Evolutionary conservation across 2,888 invertebrate genomes (phyloP), one percentile per base, ranked within the genome.

Genomic region (Troilus luridus): DNA sequence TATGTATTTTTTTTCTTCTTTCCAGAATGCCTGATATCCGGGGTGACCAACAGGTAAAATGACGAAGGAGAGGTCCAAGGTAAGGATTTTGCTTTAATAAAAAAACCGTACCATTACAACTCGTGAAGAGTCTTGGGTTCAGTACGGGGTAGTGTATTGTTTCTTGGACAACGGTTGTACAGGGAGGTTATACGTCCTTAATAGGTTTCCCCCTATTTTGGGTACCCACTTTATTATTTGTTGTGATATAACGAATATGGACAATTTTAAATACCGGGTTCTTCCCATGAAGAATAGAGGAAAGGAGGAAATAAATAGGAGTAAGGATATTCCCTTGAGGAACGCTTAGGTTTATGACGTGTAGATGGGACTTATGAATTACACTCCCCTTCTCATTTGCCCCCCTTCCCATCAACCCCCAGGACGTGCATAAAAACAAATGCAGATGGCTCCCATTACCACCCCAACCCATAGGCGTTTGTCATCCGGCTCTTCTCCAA

Each of bases 371-470:
- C 72, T 41, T 77, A 77, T 77, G 72, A 77, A 77, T 77, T 77
- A 77, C 85, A 56, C 56, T 58, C 85, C 85, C 56, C 85, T 56
- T 85, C 56, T 56, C 56, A 56, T 56, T 85, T 85, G n/a, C 56
- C 85, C 85, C 85, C 85, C n/a, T n/a, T 11, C 10, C 85, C 85
- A 85, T 85, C 85, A 85, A 85, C 85, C 85, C 81, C n/a, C 85
- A 56, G 85, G 56, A 54, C 72, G 72, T 60, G 88, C 59, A 77
- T 88, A 90, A 90, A 81, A 88, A 90, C 90, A 90, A 90, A 90
- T 90, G 90, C 90, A 90, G 90, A 90, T 90, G 90, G 90, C 90
- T 41, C 59, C 90, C 90, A 90, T 90, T 90, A 90, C 90, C 62
- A 62, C 60, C 90, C 59, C 85, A 60, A 27, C 89, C 54, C 27